phyloP scores from a whole-genome alignment of 2,888 invertebrate species.

The Tetragonisca angustula region DNA sequence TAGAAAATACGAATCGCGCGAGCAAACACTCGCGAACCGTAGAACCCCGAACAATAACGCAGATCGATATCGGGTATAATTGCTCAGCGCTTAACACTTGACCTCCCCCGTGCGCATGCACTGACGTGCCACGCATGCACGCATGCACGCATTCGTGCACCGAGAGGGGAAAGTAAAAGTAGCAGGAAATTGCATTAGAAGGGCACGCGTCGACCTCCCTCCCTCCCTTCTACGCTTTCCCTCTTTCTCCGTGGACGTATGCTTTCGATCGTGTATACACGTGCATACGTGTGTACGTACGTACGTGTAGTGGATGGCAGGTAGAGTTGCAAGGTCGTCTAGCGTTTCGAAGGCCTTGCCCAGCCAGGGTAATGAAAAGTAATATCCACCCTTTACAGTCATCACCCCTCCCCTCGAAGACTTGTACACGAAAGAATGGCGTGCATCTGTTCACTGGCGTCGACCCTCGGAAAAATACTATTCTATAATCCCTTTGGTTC shows the following conservation, averaged over 20 bases:
- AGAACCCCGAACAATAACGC: constrained; percentile 46
- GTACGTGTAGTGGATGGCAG: neutral
- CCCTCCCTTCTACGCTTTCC: neutral
- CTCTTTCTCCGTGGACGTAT: neutral
- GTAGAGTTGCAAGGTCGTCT: constrained; percentile 55
- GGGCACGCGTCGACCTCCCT: constrained; percentile 20
- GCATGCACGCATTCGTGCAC: constrained; percentile 37
- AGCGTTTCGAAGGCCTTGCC: constrained; percentile 42
- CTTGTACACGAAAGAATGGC: constrained; percentile 10
- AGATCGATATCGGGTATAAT: constrained; percentile 65
- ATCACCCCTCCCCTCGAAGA: neutral
- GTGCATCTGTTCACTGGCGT: constrained; percentile 23
- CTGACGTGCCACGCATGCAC: constrained; percentile 16
- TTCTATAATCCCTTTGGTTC: too few species aligned
- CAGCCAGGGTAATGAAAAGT: constrained; percentile 48
- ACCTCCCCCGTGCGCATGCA: constrained; percentile 51
- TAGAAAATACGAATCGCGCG: constrained; percentile 37
- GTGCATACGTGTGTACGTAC: too few species aligned
- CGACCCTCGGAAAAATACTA: constrained; percentile 5
- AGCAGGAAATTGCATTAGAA: constrained; percentile 60
- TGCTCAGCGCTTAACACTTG: constrained; percentile 63
- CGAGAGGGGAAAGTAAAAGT: constrained; percentile 53
- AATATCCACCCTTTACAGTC: constrained; percentile 45
- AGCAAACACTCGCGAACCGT: constrained; percentile 21
- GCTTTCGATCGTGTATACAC: neutral